Evolutionary conservation across 1,140 invertebrate species (phyloP), one percentile per base, ranked within the genome.

Genomic region (Drosophila virilis): DNA sequence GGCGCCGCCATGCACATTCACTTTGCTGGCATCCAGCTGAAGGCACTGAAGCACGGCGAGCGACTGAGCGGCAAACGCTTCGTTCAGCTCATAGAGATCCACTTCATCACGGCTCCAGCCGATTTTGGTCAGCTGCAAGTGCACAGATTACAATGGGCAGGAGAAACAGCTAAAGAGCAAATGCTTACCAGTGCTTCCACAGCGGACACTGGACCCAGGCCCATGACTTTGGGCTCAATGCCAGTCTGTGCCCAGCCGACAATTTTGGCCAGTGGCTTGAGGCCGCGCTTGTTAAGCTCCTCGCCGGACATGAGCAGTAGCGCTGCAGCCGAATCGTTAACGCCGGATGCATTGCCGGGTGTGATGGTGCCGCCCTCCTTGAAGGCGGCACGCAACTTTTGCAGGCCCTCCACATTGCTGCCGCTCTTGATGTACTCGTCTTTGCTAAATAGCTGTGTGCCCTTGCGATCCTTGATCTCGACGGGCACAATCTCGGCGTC

Each of bases 31-130:
- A 92, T 97, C 94, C 66, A 97, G 61, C 10, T 94, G 93, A 1
- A 99, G 93, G 70, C 94, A 93, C 58, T 93, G 93, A 1, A 95
- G 60, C 33, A 96, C 95, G 22, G 95, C 94, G 13, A 98, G 77
- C 0, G 95, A 93, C 92, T 97, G 96, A 10, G 95, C 94, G 12
- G 97, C 96, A 92, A 97, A 98, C 0, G 96, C 97, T 93, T 98
- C 97, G 84, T 98, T 98, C 46, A 99, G 91, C 93, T 99, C 98
- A 91, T 95, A 97, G 2, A 98, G 92, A 93, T 98, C 97, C 32
- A 98, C 97, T 72, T 97, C 95, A 13, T 97, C 95, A 46, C 96
- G 95, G 0, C 90, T 93, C 97, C 97, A 98, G 5, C 94, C 94
- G n/a, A 95, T 94, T 93, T 97, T 97, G 61, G 94, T 91, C 6